phyloP scores from a whole-genome alignment of 2,113 vertebrate genomes.

The Colossoma macropomum region DNA sequence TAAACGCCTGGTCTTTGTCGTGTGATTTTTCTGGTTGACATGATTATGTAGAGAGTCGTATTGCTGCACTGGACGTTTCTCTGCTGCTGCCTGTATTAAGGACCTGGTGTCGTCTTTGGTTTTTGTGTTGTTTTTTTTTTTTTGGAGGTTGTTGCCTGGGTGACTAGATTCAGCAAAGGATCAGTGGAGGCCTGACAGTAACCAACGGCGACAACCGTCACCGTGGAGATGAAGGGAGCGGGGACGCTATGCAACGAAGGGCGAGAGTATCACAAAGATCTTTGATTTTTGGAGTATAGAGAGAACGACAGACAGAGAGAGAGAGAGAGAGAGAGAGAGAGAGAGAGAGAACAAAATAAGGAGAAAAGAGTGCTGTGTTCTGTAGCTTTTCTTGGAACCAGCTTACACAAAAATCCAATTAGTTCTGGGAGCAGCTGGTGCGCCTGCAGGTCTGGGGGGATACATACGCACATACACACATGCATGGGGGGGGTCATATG shows the following conservation, averaged over 20 bases:
- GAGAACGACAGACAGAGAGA: background rate
- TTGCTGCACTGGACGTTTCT: background rate
- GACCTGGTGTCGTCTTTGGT: background rate
- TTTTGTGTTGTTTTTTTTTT: background rate
- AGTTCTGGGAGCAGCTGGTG: too few species aligned
- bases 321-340: too few species aligned
- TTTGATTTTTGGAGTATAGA: background rate
- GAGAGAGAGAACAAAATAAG: too few species aligned
- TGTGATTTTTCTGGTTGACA: background rate
- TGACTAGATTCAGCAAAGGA: conserved; percentile 2
- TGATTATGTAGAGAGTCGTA: background rate
- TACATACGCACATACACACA: too few species aligned
- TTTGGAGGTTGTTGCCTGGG: background rate
- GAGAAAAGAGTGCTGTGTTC: too few species aligned
- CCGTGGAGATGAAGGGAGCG: conserved; percentile 23
- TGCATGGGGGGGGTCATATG: too few species aligned
- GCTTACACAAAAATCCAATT: too few species aligned
- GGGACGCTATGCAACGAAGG: conserved; percentile 13
- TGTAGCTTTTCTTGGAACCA: too few species aligned
- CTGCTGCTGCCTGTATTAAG: background rate
- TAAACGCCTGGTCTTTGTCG: too few species aligned
- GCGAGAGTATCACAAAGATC: background rate
- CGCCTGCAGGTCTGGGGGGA: too few species aligned
- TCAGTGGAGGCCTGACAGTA: conserved; percentile 24
- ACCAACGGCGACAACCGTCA: conserved; percentile 17